Evolutionary conservation across 30 jellyfish, hydroid and myxozoan species (phyloP).

Genomic region (Aurelia coerulea): DNA sequence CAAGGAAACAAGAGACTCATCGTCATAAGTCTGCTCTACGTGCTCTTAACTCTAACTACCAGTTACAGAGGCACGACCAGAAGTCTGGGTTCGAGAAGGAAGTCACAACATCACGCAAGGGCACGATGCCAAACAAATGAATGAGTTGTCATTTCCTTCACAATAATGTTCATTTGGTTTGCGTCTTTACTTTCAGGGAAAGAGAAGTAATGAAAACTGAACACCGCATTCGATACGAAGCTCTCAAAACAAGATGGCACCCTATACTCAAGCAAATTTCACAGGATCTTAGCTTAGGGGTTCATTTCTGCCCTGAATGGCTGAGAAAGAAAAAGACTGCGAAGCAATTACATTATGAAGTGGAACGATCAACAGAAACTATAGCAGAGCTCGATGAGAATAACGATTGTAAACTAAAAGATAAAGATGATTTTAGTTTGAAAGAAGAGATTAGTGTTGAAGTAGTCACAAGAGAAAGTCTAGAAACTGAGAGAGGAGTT

Average conservation of each 20-base stretch:
- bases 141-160: no score
- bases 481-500: not conserved
- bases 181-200: slow-evolving; percentile 58
- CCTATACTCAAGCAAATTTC: slow-evolving; percentile 52
- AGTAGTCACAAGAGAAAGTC: not conserved
- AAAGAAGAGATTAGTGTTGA: not conserved
- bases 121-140: no score
- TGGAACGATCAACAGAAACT: no score
- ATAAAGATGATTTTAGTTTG: not conserved
- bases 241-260: slow-evolving; percentile 92
- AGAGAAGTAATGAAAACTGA: slow-evolving; percentile 83
- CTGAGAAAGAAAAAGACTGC: slow-evolving; percentile 10
- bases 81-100: no score
- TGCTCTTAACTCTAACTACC: no score
- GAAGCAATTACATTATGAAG: no score
- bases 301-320: slow-evolving; percentile 91
- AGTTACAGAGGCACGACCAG: no score
- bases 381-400: slow-evolving; percentile 34
- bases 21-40: no score
- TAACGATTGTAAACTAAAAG: slow-evolving; percentile 4
- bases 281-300: slow-evolving; percentile 56
- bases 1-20: no score
- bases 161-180: no score
- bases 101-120: no score
- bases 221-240: slow-evolving; percentile 77